Evolutionary conservation across 2,888 invertebrate species (phyloP).

Genomic region (Stomorhina lunata): DNA sequence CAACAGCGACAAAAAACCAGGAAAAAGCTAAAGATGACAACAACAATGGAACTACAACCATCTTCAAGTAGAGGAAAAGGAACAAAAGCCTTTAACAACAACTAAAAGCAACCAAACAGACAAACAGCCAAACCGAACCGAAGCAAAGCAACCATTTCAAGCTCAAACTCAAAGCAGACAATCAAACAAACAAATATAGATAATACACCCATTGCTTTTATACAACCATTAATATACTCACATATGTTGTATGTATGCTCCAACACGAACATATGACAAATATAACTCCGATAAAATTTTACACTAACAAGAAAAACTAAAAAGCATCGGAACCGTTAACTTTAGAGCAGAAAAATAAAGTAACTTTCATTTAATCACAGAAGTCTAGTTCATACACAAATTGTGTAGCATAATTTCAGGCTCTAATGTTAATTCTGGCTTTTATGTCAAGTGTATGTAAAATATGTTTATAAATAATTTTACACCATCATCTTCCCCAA

Average conservation of each 20-base stretch:
- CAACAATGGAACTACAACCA: no score
- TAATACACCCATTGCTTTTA: conserved; percentile 3
- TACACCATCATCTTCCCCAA: background rate
- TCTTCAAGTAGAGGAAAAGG: background rate
- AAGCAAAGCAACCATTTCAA: conserved; percentile 20
- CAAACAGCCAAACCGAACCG: no score
- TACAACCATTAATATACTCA: background rate
- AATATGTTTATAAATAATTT: conserved; percentile 46
- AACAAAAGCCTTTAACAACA: conserved; percentile 31
- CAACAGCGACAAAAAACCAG: background rate
- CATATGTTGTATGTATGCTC: background rate
- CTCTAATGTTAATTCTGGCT: conserved; percentile 66
- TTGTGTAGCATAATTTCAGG: conserved; percentile 60
- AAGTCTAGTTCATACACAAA: background rate
- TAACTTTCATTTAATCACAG: conserved; percentile 69
- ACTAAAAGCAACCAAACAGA: conserved; percentile 37
- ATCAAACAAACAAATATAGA: conserved; percentile 27
- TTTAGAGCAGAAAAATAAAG: conserved; percentile 34
- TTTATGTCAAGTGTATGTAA: conserved; percentile 66
- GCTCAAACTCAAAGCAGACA: conserved; percentile 40
- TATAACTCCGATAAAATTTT: background rate
- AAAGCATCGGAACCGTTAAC: no score
- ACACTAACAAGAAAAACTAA: background rate
- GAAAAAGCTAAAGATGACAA: conserved; percentile 40
- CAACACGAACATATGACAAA: background rate